These are phyloP conservation scores for Epistrophella euchroma DNA, from an alignment of 2,888 invertebrate genomes.

Conservation along the genomic window DNA sequence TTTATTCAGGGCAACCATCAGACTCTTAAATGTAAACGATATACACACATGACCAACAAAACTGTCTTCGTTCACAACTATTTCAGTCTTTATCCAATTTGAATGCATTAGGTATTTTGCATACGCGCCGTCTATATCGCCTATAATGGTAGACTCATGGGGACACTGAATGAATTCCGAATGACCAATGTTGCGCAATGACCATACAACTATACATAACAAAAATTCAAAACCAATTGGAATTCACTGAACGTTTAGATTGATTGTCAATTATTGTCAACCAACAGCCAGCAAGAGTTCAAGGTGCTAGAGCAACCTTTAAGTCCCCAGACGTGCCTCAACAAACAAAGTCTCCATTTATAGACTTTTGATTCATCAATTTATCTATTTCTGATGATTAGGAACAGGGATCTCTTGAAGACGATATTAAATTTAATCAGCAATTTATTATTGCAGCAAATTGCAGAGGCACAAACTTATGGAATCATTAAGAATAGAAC, in stretches of 20 bases:
- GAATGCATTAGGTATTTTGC: constrained; percentile 54
- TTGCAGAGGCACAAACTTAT: background rate
- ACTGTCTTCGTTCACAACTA: constrained; percentile 29
- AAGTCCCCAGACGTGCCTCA: constrained; percentile 48
- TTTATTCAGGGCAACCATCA: constrained; percentile 61
- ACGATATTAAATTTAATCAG: constrained; percentile 35
- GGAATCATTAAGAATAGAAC: background rate
- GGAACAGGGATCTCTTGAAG: constrained; percentile 27
- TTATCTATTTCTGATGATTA: constrained; percentile 47
- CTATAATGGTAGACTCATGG: constrained; percentile 27
- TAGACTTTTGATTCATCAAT: constrained; percentile 27
- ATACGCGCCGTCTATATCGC: constrained; percentile 42
- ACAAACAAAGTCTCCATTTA: constrained; percentile 5
- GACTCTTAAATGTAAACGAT: constrained; percentile 15
- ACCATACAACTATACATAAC: constrained; percentile 37
- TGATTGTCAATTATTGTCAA: constrained; percentile 66
- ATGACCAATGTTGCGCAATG: constrained; percentile 62
- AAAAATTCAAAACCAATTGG: constrained; percentile 58
- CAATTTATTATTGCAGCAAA: constrained; percentile 25
- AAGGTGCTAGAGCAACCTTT: constrained; percentile 73
- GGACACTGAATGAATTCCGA: constrained; percentile 47
- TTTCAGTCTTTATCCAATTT: constrained; percentile 7
- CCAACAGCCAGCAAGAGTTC: constrained; percentile 57
- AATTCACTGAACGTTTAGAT: constrained; percentile 63
- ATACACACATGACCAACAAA: constrained; percentile 53